These are phyloP conservation scores for Laothoe populi DNA, from an alignment of 2,888 invertebrate genomes.

Conservation along the genomic window DNA sequence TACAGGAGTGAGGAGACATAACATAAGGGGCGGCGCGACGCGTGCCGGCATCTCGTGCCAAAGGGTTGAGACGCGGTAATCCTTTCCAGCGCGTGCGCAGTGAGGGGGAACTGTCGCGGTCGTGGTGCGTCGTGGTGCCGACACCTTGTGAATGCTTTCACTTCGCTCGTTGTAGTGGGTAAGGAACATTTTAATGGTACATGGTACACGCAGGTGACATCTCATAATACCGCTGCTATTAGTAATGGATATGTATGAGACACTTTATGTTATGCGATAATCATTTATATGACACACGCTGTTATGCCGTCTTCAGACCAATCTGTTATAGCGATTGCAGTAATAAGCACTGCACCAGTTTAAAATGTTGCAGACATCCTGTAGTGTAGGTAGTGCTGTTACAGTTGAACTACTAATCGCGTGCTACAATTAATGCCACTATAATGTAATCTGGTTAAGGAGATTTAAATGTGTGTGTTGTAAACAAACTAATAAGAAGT, in stretches of 20 bases:
- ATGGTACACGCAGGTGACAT: neutral
- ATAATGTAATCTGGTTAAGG: no score
- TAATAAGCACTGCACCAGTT: no score
- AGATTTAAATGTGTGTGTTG: neutral
- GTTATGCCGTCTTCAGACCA: no score
- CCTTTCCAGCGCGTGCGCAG: conserved; percentile 24
- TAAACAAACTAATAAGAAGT: no score
- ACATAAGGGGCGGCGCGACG: conserved; percentile 12
- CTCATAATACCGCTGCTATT: neutral
- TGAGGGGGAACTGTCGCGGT: conserved; percentile 14
- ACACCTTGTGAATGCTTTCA: neutral
- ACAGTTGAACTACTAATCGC: no score
- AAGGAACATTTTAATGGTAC: no score
- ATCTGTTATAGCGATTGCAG: no score
- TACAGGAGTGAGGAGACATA: neutral
- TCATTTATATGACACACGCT: no score
- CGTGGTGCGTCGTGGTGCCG: conserved; percentile 6
- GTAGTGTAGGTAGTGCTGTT: no score
- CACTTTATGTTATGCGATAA: no score
- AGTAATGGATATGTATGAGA: neutral
- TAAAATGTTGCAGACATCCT: no score
- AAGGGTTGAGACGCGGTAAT: conserved; percentile 33
- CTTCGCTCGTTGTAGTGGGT: neutral
- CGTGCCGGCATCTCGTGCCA: conserved; percentile 26
- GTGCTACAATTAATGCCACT: no score